Evolutionary conservation across 2,113 vertebrate species (phyloP), one percentile per base, ranked within the genome.

Genomic region (Trachemys scripta): DNA sequence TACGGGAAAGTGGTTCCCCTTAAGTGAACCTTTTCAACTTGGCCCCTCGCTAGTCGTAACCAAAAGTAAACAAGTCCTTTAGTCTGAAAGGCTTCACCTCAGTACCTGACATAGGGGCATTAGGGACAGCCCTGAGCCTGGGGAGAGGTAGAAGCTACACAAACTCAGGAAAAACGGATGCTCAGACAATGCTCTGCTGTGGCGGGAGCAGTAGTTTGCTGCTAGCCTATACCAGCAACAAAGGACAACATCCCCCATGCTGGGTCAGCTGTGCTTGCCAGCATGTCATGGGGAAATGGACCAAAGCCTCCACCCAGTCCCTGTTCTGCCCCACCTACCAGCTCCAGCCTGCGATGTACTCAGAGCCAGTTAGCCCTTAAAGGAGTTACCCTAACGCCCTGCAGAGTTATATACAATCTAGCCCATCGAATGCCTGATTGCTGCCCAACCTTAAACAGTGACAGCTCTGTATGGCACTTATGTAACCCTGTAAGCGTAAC

Each of bases 401-500:
- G 72, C 82, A 59, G 81, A 84, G 4, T 1, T 0, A 17, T 2
- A 0, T 3, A 9, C 62, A 35, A 53, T 13, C 53, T 54, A 49
- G 80, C 53, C 90, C 91, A 81, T 51, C 92, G 85, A 76, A 6
- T 24, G 3, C 89, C 92, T 91, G 79, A 88, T 16, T 38, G 57
- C 45, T 91, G 82, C 79, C 94, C 87, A 94, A 82, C 94, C 92
- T 92, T 90, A 88, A 92, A 92, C 88, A 50, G 53, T 5, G 50
- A 84, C 91, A 92, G 91, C 84, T 5, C 57, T 0, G 10, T 80
- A 89, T 92, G 82, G 65, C 94, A 72, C 62, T 94, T 84, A 35
- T 1, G 54, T 69, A 94, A 92, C 93, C 87, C 89, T 93, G 88
- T 80, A 94, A 95, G 95, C 82, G 2, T 51, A 62, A 92, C 96